Conservation (phyloP, 2,113 vertebrate genomes). For the Lucifuga dentata region DNA sequence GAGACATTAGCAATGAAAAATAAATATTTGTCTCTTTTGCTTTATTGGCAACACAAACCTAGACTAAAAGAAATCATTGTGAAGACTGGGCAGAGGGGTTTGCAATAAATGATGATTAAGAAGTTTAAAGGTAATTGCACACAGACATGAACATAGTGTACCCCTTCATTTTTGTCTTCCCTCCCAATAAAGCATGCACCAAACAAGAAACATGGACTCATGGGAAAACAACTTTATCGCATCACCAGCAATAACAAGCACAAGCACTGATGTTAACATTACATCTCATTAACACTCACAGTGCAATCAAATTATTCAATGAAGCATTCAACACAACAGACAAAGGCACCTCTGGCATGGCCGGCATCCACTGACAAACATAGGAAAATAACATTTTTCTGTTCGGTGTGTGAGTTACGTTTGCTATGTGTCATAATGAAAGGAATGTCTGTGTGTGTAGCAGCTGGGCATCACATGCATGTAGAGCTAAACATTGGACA, state of each 20-base stretch:
- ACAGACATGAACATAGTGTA: slow-evolving; percentile 11
- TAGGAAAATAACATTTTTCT: slow-evolving; percentile 45
- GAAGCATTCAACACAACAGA: neutral
- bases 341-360: slow-evolving; percentile 15
- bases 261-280: slow-evolving; percentile 1
- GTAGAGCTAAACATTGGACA: slow-evolving; percentile 36
- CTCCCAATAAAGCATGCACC: too few species aligned
- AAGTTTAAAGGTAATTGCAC: neutral
- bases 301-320: neutral
- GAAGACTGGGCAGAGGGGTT: neutral
- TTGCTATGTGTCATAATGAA: slow-evolving; percentile 34
- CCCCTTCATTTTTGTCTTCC: slow-evolving; percentile 6
- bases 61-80: neutral
- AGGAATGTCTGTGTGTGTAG: slow-evolving; percentile 68
- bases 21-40: slow-evolving; percentile 28
- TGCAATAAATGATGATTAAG: slow-evolving; percentile 3
- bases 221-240: slow-evolving; percentile 1
- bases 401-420: slow-evolving; percentile 58
- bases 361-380: slow-evolving; percentile 35
- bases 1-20: slow-evolving; percentile 38
- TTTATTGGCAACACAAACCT: neutral
- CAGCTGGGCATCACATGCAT: slow-evolving; percentile 53
- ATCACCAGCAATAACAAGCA: neutral
- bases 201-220: slow-evolving; percentile 4
- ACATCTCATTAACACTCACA: neutral